Base-by-base conservation (phyloP, 2,797 vertebrate genomes). In the Lepilemur ruficaudatus region DNA sequence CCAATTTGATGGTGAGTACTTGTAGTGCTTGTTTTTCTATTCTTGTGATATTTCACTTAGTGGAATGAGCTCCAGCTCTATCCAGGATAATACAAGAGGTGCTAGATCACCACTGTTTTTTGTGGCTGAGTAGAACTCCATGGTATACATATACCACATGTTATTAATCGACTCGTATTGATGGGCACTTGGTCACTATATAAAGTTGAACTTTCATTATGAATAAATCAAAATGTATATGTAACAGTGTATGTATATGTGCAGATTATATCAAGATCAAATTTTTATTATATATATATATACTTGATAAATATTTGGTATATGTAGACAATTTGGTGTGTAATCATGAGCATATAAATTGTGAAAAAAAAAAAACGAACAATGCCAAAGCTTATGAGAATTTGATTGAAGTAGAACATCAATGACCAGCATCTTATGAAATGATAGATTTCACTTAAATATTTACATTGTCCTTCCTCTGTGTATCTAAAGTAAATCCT, bases 381-480 rank as follows among this genome's bases (percentile, higher is more conserved):
- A 73, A 14, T 50, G 22, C 6, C 23, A 65, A 91, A 52, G 1
- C 12, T 91, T 90, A 82, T n/a, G 8, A 72, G 81, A 72, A 43
- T 70, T 95, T 78, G 13, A 76, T 25, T 75, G 6, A 15, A 69
- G 10, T 67, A 41, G 1, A 43, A 13, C 50, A 67, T 52, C 9
- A 50, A 50, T 84, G 7, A 13, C n/a, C 35, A 88, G 22, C 1
- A 85, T 91, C 13, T 96, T 97, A 59, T 41, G 61, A 86, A 69
- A 20, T 87, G 17, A 25, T 69, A 0, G 38, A 76, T 30, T 97
- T 79, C n/a, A 91, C 72, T 78, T 20, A 46, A 14, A 30, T 88
- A 94, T 97, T 98, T 94, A 41, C 52, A 67, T 35, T 73, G 23
- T 5, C 25, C 22, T 75, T 50, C 6, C 22, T 96, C 41, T 95